These are phyloP conservation scores for Callospermophilus lateralis DNA, from an alignment of 2,113 vertebrate species.

Conservation along the genomic window DNA sequence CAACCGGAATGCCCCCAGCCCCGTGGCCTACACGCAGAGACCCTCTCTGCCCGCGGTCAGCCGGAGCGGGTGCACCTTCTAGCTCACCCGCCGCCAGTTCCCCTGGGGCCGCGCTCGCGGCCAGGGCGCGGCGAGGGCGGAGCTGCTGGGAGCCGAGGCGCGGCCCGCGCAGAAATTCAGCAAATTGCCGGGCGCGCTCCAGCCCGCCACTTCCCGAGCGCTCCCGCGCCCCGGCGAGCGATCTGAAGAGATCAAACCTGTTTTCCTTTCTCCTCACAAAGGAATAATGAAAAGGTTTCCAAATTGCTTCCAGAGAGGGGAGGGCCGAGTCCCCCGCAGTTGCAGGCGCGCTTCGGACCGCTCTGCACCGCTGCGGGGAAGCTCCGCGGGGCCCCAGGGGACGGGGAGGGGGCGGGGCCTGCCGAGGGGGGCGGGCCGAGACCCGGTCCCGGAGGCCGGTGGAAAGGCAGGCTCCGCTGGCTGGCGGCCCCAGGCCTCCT, in stretches of 20 bases:
- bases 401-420: neutral
- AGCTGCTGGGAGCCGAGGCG: accelerated
- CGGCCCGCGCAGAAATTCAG: constrained; percentile 66
- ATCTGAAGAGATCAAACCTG: constrained; percentile 78
- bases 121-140: constrained; percentile 51
- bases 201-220: constrained; percentile 73
- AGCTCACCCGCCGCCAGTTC: too few relatives aligned
- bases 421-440: too few relatives aligned
- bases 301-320: constrained; percentile 73
- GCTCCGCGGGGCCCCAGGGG: too few relatives aligned
- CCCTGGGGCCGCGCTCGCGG: neutral
- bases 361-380: accelerated
- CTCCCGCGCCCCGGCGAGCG: constrained; percentile 65
- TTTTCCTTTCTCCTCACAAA: constrained; percentile 80
- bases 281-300: constrained; percentile 78
- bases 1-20: accelerated
- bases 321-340: neutral
- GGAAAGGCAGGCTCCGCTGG: accelerated
- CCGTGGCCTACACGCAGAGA: neutral
- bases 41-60: too few relatives aligned
- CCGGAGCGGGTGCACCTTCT: neutral
- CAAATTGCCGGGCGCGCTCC: constrained; percentile 78
- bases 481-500: neutral
- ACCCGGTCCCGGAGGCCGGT: accelerated
- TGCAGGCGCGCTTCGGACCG: accelerated